Conservation (phyloP, 2,888 invertebrate genomes). For the Linyphia triangularis region DNA sequence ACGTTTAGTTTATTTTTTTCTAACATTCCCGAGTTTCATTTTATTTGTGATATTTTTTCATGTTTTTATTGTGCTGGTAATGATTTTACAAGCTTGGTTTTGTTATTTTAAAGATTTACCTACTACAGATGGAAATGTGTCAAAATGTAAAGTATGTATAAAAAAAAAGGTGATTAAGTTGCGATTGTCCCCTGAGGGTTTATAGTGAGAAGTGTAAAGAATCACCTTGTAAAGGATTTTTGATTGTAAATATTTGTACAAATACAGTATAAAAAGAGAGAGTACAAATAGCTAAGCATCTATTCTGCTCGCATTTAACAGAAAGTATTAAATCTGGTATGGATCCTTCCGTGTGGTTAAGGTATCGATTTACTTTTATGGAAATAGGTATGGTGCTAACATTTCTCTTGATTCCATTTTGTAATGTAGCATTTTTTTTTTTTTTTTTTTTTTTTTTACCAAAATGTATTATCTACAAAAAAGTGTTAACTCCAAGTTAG, state of each 20-base stretch:
- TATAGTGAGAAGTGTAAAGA: conserved; percentile 20
- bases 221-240: conserved; percentile 44
- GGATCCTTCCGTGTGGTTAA: conserved; percentile 49
- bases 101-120: conserved; percentile 8
- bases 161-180: conserved; percentile 29
- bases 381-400: conserved; percentile 73
- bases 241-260: conserved; percentile 71
- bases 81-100: neutral
- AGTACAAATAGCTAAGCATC: conserved; percentile 66
- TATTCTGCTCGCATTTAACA: conserved; percentile 67
- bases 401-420: conserved; percentile 69
- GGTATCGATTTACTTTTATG: conserved; percentile 50
- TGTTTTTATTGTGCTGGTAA: neutral
- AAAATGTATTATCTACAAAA: neutral
- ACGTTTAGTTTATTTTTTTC: no score
- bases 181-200: conserved; percentile 30
- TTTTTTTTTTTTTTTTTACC: conserved; percentile 32
- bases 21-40: no score
- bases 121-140: neutral
- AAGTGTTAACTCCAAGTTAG: conserved; percentile 5
- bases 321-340: conserved; percentile 50
- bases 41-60: neutral
- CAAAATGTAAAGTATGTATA: conserved; percentile 28
- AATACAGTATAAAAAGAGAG: conserved; percentile 30
- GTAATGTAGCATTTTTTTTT: conserved; percentile 48